Conservation (phyloP, 30 jellyfish, hydroid and myxozoan species). For the Aurelia coerulea region DNA sequence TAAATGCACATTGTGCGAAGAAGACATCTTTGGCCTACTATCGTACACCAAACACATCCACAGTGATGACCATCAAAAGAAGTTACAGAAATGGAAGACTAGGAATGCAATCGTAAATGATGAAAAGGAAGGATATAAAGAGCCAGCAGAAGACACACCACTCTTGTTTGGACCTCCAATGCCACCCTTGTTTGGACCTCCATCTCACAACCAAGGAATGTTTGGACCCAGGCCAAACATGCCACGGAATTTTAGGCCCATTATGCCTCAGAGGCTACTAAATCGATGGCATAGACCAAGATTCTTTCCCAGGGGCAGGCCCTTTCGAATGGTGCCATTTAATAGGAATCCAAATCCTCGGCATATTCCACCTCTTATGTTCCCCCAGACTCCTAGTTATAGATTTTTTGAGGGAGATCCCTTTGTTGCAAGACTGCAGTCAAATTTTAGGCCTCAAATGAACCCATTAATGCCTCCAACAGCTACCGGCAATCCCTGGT, state of each 20-base stretch:
- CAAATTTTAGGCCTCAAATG: background rate
- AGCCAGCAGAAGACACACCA: no score
- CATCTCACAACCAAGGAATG: no score
- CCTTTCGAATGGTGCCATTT: background rate
- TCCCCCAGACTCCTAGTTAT: background rate
- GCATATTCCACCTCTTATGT: background rate
- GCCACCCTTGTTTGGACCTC: no score
- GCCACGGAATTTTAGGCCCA: no score
- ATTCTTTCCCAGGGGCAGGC: background rate
- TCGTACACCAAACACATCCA: conserved; percentile 75
- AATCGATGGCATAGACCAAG: background rate
- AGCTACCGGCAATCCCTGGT: background rate
- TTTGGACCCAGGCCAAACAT: no score
- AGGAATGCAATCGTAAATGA: conserved; percentile 11
- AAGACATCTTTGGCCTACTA: conserved; percentile 60
- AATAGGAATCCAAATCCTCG: background rate
- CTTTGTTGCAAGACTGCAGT: background rate
- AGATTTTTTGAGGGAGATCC: background rate
- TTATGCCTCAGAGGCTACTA: no score
- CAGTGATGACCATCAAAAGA: conserved; percentile 73
- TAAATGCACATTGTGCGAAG: conserved; percentile 65
- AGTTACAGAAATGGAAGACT: conserved; percentile 52
- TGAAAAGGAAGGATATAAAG: background rate
- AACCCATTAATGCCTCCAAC: background rate
- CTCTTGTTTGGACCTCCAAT: no score